A percentile compares a stretch with the other conserved stretches of the same genome.
These are phyloP conservation scores for Probaryconus sp. DNA, from an alignment of 1,140 invertebrate genomes.

Conservation along the genomic window DNA sequence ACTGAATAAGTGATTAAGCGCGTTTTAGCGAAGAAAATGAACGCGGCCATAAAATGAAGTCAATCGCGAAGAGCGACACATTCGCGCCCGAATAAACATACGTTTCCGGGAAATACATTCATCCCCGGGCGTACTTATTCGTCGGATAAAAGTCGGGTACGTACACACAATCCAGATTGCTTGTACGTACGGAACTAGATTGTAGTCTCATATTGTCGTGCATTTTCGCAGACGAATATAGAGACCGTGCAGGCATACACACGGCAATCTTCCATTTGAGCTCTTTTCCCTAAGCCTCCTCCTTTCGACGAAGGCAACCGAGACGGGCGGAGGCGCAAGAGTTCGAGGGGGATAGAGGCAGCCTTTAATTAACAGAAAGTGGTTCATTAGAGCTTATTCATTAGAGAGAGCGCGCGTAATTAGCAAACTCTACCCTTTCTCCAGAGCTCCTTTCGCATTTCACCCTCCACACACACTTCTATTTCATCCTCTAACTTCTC, in stretches of 20 bases:
- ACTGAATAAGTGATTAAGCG: conserved; percentile 22
- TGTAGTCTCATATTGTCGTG: conserved; percentile 44
- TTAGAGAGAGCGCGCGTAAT: conserved; percentile 89
- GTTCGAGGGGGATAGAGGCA: conserved; percentile 77
- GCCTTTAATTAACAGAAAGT: conserved; percentile 91
- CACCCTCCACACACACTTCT: conserved; percentile 62
- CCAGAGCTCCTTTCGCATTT: conserved; percentile 73
- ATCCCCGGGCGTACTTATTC: conserved; percentile 19
- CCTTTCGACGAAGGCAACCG: conserved; percentile 65
- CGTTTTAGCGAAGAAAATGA: conserved; percentile 39
- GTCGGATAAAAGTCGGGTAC: conserved; percentile 31
- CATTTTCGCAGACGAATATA: conserved; percentile 49
- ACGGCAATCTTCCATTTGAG: conserved; percentile 67
- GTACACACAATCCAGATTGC: conserved; percentile 24
- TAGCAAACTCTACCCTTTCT: conserved; percentile 85
- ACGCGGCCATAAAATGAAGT: conserved; percentile 22
- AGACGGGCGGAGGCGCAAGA: conserved; percentile 63
- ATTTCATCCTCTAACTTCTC: conserved; percentile 80
- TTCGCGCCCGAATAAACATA: conserved; percentile 27
- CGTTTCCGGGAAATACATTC: conserved; percentile 26
- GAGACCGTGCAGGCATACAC: conserved; percentile 46
- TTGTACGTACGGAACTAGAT: conserved; percentile 33
- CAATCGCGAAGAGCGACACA: conserved; percentile 21
- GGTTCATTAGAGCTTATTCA: conserved; percentile 92
- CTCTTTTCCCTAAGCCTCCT: conserved; percentile 73